Evolutionary conservation across 2,888 invertebrate genomes (phyloP), one percentile per base, ranked within the genome.

Genomic region (Magallana nippona): DNA sequence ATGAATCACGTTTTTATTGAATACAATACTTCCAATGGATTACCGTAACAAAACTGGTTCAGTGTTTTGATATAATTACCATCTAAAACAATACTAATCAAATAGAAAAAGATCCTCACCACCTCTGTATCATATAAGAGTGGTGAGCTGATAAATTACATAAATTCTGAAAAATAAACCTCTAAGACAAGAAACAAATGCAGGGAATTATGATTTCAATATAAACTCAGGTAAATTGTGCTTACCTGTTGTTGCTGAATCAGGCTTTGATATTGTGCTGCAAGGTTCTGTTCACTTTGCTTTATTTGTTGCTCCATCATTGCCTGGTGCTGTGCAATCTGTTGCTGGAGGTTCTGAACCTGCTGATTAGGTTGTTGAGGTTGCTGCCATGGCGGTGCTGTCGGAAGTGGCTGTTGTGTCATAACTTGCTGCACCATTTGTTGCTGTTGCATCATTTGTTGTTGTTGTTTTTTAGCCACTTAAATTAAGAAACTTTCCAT

Each of bases 261-360:
- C 92, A 96, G 95, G 92, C 97, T 98, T 93, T 98, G 96, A 94
- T 98, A 98, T 94, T 99, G 99, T 83, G 98, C 99, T 91, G 97
- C 96, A 88, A 99, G 95, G 95, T 99, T 99, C 93, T 96, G 97
- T 94, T 99, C 99, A 92, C 98, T 98, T 94, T 99, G 98, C 90
- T 96, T 96, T 88, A 99, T 97, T 95, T 99, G 93, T 78, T 93
- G 92, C 17, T 92, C 91, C 85, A 92, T 90, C 86, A 92, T 88
- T 15, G 89, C 81, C 85, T 90, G 90, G 62, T 91, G 91, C 87
- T 90, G 90, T 58, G 92, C 91, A 27, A 94, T 91, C 82, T 93
- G 92, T 62, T 90, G 98, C 93, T 97, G 96, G 88, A 98, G 95
- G 88, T 96, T 96, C 93, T 96, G 96, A 94, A 98, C 97, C 94